Conservation (phyloP, 64 coral and sea anemone genomes). For the Orbicella faveolata region DNA sequence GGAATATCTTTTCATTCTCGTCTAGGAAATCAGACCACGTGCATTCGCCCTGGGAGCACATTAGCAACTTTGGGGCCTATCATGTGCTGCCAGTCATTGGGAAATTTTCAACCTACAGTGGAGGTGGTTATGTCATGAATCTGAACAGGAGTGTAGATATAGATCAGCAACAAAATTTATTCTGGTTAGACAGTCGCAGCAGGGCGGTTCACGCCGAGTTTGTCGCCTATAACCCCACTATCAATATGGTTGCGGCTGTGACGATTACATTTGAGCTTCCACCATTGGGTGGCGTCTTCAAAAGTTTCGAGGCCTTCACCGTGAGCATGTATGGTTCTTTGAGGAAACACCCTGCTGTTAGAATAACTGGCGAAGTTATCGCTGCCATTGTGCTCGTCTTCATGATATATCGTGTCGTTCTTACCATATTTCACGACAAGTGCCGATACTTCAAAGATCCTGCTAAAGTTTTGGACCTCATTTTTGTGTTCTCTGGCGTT, state of each 20-base stretch:
- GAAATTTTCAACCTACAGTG: slow-evolving; percentile 54
- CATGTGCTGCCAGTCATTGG: slow-evolving; percentile 63
- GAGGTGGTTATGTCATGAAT: slow-evolving; percentile 63
- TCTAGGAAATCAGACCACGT: not conserved
- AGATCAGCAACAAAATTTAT: not conserved
- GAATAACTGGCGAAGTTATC: slow-evolving; percentile 38
- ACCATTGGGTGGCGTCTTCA: slow-evolving; percentile 51
- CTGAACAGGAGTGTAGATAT: slow-evolving; percentile 33
- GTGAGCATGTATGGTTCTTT: slow-evolving; percentile 58
- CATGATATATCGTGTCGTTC: slow-evolving; percentile 51
- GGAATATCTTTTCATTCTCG: slow-evolving; percentile 22
- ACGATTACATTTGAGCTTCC: slow-evolving; percentile 69
- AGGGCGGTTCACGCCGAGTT: slow-evolving; percentile 67
- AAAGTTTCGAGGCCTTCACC: slow-evolving; percentile 25
- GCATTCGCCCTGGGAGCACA: slow-evolving; percentile 54
- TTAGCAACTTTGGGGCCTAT: slow-evolving; percentile 36
- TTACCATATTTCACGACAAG: slow-evolving; percentile 60
- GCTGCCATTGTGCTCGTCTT: slow-evolving; percentile 14
- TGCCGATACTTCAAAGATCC: slow-evolving; percentile 40
- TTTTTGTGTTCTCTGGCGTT: slow-evolving; percentile 51
- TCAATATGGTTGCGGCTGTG: slow-evolving; percentile 62
- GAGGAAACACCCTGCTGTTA: slow-evolving; percentile 15
- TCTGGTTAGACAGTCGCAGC: slow-evolving; percentile 71
- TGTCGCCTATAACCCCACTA: slow-evolving; percentile 53
- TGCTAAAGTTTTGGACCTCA: slow-evolving; percentile 51